phyloP scores from a whole-genome alignment of 2,113 vertebrate species.

The Plecotus auritus region DNA sequence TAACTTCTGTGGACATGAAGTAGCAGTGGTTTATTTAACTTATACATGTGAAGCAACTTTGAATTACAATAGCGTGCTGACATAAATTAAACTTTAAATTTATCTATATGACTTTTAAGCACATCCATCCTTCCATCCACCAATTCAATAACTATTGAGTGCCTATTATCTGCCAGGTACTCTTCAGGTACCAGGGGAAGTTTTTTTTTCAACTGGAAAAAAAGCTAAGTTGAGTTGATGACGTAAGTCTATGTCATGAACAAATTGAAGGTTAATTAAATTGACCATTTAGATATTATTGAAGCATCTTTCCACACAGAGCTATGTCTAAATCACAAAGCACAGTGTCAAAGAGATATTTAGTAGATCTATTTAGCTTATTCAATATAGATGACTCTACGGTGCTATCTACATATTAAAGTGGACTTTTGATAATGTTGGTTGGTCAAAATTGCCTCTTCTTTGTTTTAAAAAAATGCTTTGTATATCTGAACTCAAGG shows the following conservation, averaged over 20 bases:
- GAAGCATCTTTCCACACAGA: not conserved
- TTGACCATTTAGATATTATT: not conserved
- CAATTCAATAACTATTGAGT: not conserved
- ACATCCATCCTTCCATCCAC: not conserved
- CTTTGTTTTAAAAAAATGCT: not conserved
- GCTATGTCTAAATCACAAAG: not conserved
- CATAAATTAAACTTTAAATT: not conserved
- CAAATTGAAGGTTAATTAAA: not conserved
- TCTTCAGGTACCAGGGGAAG: not conserved
- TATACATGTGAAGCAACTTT: not conserved
- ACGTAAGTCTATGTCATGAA: not conserved
- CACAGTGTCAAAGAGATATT: not conserved
- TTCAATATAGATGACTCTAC: not conserved
- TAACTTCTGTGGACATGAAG: not conserved
- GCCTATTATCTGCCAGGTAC: not conserved
- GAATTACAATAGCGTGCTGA: not conserved
- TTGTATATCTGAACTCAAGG: not conserved
- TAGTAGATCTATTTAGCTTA: not conserved
- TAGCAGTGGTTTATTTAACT: not conserved
- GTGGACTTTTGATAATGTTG: not conserved
- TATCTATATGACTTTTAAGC: not conserved
- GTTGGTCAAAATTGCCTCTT: not conserved
- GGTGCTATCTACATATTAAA: not conserved
- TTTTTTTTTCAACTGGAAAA: not conserved
- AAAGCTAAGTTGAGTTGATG: not conserved